Base-by-base conservation (phyloP, 2,113 vertebrate genomes). In the Podarcis cretensis region DNA sequence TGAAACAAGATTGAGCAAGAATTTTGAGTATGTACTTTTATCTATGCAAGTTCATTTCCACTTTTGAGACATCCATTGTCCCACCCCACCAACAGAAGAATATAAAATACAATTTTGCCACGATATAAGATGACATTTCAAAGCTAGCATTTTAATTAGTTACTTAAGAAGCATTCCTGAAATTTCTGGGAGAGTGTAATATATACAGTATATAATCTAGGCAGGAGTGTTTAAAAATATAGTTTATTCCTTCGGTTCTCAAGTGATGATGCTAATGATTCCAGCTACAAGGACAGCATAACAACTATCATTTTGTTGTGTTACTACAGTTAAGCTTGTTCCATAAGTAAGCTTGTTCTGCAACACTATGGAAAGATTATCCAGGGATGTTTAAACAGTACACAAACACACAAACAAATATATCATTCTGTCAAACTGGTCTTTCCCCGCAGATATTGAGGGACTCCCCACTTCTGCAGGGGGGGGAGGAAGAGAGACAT, bases 201-300 rank as follows among this genome's bases (percentile, higher is more conserved):
- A 76, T n/a, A n/a, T 69, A 13, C 6, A 63, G 65, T 10, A 78
- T 83, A 89, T 87, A 87, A 76, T 54, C 75, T 83, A 83, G 83
- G 84, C 82, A 90, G 30, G 80, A 84, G 84, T 25, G 54, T 87
- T 91, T 81, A 92, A 95, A 96, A 96, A 94, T 90, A 86, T 3
- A 86, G 83, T 96, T 93, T 93, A 94, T 95, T 95, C 86, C 86
- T 91, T 89, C 89, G 76, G 63, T 80, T 74, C 90, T 92, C 2
- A 89, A 92, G 68, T 82, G 89, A 80, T 32, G 37, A 85, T 81
- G 87, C 43, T 0, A 27, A 0, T 57, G 43, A 71, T 88, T 87
- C 32, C 77, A 83, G 8, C 89, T 27, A 89, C 1, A 71, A 91
- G 89, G 93, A 84, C 25, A 86, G 35, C 78, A 89, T 87, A 83